phyloP scores from a whole-genome alignment of 2,888 invertebrate genomes.

The Drosophila recens region DNA sequence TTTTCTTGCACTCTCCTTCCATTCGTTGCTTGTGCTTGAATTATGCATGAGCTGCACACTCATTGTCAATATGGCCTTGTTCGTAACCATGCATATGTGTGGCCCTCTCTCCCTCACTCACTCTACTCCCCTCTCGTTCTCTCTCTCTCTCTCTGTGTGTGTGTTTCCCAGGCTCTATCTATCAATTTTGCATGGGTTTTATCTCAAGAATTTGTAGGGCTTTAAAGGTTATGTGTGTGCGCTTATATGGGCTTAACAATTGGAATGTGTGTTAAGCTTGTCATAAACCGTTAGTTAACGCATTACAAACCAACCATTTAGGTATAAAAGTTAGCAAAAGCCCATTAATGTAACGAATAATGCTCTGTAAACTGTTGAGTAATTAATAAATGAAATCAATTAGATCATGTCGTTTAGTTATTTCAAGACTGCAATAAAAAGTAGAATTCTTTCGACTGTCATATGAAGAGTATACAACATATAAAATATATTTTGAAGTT shows the following conservation, averaged over 20 bases:
- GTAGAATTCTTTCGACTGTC: too few species aligned
- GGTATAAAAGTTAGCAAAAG: neutral
- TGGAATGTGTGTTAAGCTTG: conserved; percentile 45
- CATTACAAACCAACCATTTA: neutral
- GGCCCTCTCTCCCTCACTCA: neutral
- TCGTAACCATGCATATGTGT: conserved; percentile 18
- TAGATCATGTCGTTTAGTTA: too few species aligned
- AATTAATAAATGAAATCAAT: too few species aligned
- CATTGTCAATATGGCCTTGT: conserved; percentile 73
- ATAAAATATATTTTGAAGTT: too few species aligned
- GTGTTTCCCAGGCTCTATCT: conserved; percentile 52
- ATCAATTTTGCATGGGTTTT: conserved; percentile 73
- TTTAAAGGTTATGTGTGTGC: conserved; percentile 55
- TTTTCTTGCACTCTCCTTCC: conserved; percentile 14
- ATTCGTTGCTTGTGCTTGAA: conserved; percentile 50
- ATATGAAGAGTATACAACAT: too few species aligned
- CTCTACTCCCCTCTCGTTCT: neutral
- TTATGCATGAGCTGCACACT: conserved; percentile 67
- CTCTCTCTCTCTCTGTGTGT: neutral
- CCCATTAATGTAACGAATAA: neutral
- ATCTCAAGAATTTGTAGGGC: conserved; percentile 69
- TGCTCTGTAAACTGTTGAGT: neutral
- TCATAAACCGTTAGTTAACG: conserved; percentile 22
- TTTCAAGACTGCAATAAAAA: too few species aligned
- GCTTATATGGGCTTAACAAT: conserved; percentile 32